phyloP scores from a whole-genome alignment of 1,140 invertebrate species.

The Nomia melanderi region DNA sequence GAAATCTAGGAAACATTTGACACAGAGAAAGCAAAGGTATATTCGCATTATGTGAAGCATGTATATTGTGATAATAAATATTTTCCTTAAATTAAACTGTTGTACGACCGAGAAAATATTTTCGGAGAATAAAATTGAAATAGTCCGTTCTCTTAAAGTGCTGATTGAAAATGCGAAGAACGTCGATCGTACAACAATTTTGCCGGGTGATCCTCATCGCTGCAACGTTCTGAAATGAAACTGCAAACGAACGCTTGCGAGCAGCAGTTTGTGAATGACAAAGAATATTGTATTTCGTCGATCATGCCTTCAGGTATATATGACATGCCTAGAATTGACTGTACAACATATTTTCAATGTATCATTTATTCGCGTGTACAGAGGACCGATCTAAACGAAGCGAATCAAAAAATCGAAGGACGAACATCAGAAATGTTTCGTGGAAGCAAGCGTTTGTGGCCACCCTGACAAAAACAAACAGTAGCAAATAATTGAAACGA shows the following conservation, averaged over 20 bases:
- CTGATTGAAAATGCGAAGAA: not conserved
- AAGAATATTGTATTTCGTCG: not conserved
- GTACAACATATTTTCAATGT: no score
- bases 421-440: not conserved
- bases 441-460: not conserved
- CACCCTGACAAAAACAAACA: slow-evolving; percentile 14
- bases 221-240: not conserved
- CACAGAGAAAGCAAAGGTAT: slow-evolving; percentile 31
- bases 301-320: not conserved
- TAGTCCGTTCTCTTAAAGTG: slow-evolving; percentile 20
- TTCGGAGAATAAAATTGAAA: slow-evolving; percentile 13
- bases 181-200: slow-evolving; percentile 26
- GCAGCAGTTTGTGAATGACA: not conserved
- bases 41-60: slow-evolving; percentile 61
- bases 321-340: no score
- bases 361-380: not conserved
- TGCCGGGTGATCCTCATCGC: slow-evolving; percentile 6
- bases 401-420: not conserved
- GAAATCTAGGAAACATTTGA: slow-evolving; percentile 35
- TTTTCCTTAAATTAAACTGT: slow-evolving; percentile 43
- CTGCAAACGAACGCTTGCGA: not conserved
- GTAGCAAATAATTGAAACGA: slow-evolving; percentile 29
- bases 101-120: slow-evolving; percentile 52
- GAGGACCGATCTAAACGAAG: not conserved
- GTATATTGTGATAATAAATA: slow-evolving; percentile 54